A percentile compares a stretch with the other conserved stretches of the same genome.
phyloP scores from a whole-genome alignment of 1,140 invertebrate genomes.

The Meloidogyne chitwoodi region DNA sequence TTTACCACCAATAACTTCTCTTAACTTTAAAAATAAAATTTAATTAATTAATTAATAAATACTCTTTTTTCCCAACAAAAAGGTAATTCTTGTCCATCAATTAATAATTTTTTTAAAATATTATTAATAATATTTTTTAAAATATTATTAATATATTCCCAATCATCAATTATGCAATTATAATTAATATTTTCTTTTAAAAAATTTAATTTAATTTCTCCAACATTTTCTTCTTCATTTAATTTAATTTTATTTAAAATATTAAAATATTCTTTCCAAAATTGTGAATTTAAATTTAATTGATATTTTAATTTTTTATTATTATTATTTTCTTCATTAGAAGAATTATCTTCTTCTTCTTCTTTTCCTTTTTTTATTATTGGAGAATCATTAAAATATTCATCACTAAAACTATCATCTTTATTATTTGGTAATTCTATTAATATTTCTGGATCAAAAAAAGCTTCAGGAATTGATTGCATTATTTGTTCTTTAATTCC shows the following conservation, averaged over 20 bases:
- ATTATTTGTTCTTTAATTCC: not conserved
- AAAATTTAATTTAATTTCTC: not conserved
- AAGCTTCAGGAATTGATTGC: not conserved
- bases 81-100: not conserved
- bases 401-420: not conserved
- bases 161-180: not conserved
- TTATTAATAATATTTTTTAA: not conserved
- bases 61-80: not conserved
- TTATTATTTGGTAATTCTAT: not conserved
- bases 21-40: not conserved
- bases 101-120: not conserved
- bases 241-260: not conserved
- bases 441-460: not conserved
- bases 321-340: not conserved
- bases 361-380: not conserved
- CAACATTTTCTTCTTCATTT: not conserved
- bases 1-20: not conserved
- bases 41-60: not conserved
- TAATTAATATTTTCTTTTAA: not conserved
- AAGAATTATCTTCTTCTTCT: too few species aligned
- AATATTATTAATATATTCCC: not conserved
- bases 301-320: not conserved
- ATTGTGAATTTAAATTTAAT: not conserved
- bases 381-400: not conserved
- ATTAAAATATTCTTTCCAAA: not conserved